Evolutionary conservation across 30 jellyfish, hydroid and myxozoan genomes (phyloP).

Genomic region (Aurelia sp.): DNA sequence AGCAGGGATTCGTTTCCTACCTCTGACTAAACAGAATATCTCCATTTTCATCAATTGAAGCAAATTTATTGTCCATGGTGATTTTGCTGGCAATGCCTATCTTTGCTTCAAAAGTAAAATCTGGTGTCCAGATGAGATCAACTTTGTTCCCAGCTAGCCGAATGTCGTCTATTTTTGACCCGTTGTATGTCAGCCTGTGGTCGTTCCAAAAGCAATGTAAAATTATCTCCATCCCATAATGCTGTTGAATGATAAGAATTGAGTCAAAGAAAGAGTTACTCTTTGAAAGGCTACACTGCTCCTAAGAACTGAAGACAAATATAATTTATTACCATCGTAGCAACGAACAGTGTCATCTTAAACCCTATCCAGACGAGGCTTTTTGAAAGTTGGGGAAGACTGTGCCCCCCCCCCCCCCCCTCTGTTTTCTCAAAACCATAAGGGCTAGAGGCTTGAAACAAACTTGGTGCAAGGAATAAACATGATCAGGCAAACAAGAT

Average conservation of each 20-base stretch:
- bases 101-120: constrained; percentile 33
- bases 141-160: constrained; percentile 37
- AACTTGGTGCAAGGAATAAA: no score
- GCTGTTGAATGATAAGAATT: background rate
- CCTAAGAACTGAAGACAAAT: no score
- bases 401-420: no score
- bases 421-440: no score
- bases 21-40: constrained; percentile 40
- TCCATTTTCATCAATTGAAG: constrained; percentile 25
- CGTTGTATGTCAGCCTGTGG: constrained; percentile 24
- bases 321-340: no score
- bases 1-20: background rate
- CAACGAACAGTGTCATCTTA: no score
- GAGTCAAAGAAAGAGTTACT: no score
- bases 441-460: no score
- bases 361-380: no score
- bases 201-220: constrained; percentile 40
- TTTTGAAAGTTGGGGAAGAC: no score
- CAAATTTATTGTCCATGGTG: constrained; percentile 44
- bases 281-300: no score
- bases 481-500: no score
- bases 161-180: constrained; percentile 22
- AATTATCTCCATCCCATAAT: constrained; percentile 20
- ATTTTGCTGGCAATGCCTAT: constrained; percentile 34
- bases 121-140: constrained; percentile 61